Percentiles rank a stretch among this genome's conserved stretches.
Conservation (phyloP, 1,140 invertebrate genomes). For the Phthorimaea operculella region DNA sequence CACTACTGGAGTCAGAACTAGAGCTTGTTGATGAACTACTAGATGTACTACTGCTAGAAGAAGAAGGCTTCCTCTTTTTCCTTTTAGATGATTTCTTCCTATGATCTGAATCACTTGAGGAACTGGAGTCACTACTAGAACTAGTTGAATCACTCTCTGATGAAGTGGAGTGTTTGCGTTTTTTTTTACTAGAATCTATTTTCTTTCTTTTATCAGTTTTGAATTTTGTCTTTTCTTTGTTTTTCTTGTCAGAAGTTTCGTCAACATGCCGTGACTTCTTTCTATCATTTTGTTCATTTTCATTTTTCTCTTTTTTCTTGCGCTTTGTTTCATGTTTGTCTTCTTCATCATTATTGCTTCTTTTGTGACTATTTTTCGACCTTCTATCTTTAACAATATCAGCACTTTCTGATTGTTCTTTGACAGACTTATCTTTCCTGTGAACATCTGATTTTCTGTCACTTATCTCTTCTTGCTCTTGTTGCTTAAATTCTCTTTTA, state of each 20-base stretch:
- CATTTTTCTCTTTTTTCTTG: neutral
- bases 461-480: neutral
- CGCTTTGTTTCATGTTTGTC: conserved; percentile 7
- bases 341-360: conserved; percentile 11
- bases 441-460: neutral
- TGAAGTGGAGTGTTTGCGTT: conserved; percentile 43
- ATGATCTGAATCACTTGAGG: conserved; percentile 40
- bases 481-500: conserved; percentile 1
- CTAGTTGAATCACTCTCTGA: conserved; percentile 43
- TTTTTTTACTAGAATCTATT: conserved; percentile 17
- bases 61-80: conserved; percentile 39
- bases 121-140: conserved; percentile 43
- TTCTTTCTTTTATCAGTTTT: conserved; percentile 20
- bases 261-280: conserved; percentile 21
- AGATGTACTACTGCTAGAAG: conserved; percentile 43
- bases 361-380: conserved; percentile 7
- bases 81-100: conserved; percentile 36
- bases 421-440: conserved; percentile 3
- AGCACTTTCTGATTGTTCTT: neutral
- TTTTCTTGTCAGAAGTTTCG: conserved; percentile 16
- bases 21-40: conserved; percentile 25
- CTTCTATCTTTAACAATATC: neutral
- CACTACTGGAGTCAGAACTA: conserved; percentile 14
- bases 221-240: conserved; percentile 11
- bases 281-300: conserved; percentile 9